phyloP scores from a whole-genome alignment of 2,113 vertebrate genomes.

The Oreocharis arfaki region DNA sequence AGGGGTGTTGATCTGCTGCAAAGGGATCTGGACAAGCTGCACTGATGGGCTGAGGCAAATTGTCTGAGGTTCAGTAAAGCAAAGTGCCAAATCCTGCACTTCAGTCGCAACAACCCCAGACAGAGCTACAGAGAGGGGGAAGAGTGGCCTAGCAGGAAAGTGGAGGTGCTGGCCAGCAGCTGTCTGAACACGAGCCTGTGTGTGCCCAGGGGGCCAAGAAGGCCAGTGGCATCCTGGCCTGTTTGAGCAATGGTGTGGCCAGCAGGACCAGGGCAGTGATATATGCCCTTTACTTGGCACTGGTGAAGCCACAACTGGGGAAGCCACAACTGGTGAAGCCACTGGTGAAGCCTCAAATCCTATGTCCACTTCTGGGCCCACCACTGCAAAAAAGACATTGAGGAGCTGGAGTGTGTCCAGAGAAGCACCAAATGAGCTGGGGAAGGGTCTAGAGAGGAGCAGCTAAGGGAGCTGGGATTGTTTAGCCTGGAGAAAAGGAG shows the following conservation, averaged over 20 bases:
- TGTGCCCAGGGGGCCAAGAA: neutral
- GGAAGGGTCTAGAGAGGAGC: neutral
- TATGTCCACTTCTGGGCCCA: neutral
- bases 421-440: neutral
- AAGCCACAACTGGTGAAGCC: neutral
- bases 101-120: neutral
- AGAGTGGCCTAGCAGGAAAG: neutral
- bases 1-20: neutral
- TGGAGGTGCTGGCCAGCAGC: neutral
- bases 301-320: neutral
- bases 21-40: neutral
- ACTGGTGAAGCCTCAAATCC: accelerated
- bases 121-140: neutral
- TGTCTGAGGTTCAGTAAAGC: no score
- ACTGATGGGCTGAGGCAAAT: neutral
- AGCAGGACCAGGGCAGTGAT: neutral
- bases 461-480: neutral
- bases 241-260: neutral
- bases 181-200: neutral
- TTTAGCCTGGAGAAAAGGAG: neutral
- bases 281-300: accelerated
- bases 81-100: neutral
- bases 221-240: neutral
- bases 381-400: neutral
- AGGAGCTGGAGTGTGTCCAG: neutral